These are phyloP conservation scores for Autographa pulchrina DNA, from an alignment of 2,888 invertebrate genomes.

Conservation along the genomic window DNA sequence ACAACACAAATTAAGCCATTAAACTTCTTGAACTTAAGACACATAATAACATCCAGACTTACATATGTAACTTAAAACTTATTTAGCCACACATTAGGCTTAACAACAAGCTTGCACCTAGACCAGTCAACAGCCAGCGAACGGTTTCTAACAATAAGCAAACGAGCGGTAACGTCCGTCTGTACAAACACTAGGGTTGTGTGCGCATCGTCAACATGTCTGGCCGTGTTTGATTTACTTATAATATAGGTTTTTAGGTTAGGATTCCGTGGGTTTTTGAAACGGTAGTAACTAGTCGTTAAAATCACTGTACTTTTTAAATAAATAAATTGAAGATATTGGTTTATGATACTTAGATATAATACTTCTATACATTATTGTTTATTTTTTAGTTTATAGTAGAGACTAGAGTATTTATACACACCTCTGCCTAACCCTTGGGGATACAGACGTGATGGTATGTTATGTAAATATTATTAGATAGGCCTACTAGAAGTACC, in stretches of 20 bases:
- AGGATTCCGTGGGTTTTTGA: conserved; percentile 10
- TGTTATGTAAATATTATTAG: too few species aligned
- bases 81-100: not conserved
- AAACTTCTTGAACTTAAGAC: too few species aligned
- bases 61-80: not conserved
- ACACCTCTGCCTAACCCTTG: too few species aligned
- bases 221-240: conserved; percentile 42
- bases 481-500: too few species aligned
- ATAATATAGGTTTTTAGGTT: conserved; percentile 56
- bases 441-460: too few species aligned
- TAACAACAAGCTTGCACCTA: conserved; percentile 17
- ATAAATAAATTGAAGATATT: not conserved
- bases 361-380: too few species aligned
- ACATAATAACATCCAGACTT: not conserved
- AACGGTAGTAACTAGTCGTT: not conserved
- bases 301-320: not conserved
- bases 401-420: too few species aligned
- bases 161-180: conserved; percentile 61
- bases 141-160: conserved; percentile 66
- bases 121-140: conserved; percentile 23
- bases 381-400: too few species aligned
- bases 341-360: too few species aligned
- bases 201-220: conserved; percentile 35
- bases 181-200: conserved; percentile 46
- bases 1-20: too few species aligned